A percentile compares a stretch with the other conserved stretches of the same genome.
Conservation (phyloP, 2,888 invertebrate genomes). For the Ariolimax columbianus region DNA sequence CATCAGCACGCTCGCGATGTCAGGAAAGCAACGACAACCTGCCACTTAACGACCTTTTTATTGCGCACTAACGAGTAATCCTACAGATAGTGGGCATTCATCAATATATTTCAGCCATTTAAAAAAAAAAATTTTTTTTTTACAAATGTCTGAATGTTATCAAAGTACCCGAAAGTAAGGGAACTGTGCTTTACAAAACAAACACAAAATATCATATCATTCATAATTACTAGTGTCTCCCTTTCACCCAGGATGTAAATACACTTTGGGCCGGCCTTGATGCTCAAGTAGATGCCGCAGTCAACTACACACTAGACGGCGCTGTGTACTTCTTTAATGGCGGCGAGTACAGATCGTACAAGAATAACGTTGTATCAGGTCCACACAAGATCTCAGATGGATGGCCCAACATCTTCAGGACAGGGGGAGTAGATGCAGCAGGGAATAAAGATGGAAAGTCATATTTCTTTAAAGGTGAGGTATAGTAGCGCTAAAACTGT, state of each 20-base stretch:
- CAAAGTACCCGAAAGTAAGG: no score
- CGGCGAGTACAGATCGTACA: background rate
- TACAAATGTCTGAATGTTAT: no score
- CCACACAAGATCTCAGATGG: background rate
- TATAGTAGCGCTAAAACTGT: no score
- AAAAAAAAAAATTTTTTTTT: no score
- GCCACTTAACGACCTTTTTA: no score
- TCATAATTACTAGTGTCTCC: background rate
- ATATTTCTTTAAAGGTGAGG: constrained; percentile 25
- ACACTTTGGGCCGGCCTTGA: background rate
- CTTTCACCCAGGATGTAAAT: background rate
- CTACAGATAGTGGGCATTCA: no score
- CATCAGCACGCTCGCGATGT: no score
- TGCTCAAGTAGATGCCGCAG: background rate
- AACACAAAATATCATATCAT: no score
- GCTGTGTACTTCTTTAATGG: constrained; percentile 14
- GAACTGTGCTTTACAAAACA: no score
- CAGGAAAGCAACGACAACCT: no score
- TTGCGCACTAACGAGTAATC: no score
- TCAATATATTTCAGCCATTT: no score
- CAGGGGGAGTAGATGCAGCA: constrained; percentile 4
- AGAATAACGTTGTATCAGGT: background rate
- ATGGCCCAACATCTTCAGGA: constrained; percentile 13
- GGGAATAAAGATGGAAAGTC: constrained; percentile 14
- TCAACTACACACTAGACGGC: background rate